phyloP scores from a whole-genome alignment of 2,113 vertebrate genomes.

The Plecotus auritus region DNA sequence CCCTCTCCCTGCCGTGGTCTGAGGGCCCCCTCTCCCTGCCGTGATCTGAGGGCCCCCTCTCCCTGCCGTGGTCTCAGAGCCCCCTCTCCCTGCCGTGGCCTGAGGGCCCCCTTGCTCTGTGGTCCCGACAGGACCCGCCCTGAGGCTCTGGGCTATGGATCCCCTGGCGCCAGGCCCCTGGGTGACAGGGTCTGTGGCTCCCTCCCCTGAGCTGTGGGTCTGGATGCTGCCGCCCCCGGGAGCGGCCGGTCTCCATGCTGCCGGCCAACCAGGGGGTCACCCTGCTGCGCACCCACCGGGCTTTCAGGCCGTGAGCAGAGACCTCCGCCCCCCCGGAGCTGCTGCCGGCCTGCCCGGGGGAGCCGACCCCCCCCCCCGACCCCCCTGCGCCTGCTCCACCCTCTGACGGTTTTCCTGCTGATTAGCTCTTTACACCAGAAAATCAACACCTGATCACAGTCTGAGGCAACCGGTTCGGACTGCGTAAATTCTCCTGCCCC shows the following conservation, averaged over 20 bases:
- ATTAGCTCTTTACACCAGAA: background rate
- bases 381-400: background rate
- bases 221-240: background rate
- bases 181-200: background rate
- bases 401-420: background rate
- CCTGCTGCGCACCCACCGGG: too few species aligned
- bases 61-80: too few species aligned
- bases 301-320: too few species aligned
- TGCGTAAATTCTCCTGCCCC: background rate
- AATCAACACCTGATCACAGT: background rate
- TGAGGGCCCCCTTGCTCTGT: background rate
- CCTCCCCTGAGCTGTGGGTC: background rate
- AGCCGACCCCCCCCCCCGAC: fast-evolving
- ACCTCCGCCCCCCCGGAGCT: too few species aligned
- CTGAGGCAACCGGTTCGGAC: background rate
- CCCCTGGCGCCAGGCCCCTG: background rate
- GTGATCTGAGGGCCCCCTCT: too few species aligned
- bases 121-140: background rate
- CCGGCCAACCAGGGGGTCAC: too few species aligned
- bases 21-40: too few species aligned
- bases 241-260: background rate
- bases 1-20: too few species aligned
- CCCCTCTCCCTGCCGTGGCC: fast-evolving
- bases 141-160: background rate
- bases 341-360: background rate